Conservation (phyloP, 2,888 invertebrate genomes). For the Drosophila melanosoma region DNA sequence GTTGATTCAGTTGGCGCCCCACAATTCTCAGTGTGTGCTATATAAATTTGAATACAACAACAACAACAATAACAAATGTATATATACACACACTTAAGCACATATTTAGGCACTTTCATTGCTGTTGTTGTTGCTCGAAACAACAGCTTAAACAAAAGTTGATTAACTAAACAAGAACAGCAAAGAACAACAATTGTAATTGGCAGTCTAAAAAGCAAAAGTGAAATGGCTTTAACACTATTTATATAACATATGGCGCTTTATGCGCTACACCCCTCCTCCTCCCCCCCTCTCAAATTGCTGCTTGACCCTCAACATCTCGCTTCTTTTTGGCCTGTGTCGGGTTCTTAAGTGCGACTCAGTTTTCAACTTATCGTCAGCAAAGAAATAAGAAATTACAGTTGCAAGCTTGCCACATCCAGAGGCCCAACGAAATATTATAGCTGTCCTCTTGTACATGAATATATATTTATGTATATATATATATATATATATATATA, state of each 20-base stretch:
- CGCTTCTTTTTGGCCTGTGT: neutral
- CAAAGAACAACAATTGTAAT: neutral
- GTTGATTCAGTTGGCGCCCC: neutral
- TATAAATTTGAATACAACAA: neutral
- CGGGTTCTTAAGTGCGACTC: slow-evolving; percentile 25
- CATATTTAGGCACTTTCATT: neutral
- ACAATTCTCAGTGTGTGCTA: neutral
- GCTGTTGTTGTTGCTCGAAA: neutral
- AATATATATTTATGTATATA: neutral
- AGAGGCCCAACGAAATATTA: slow-evolving; percentile 19
- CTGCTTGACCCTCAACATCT: neutral
- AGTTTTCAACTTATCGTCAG: slow-evolving; percentile 46
- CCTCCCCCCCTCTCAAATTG: neutral
- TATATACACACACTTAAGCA: neutral
- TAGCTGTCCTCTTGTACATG: neutral
- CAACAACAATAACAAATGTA: neutral
- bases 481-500: neutral
- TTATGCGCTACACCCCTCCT: neutral
- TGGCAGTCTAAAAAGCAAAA: neutral
- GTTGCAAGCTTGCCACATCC: slow-evolving; percentile 21
- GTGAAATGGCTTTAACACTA: neutral
- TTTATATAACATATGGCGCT: neutral
- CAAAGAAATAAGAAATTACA: slow-evolving; percentile 24
- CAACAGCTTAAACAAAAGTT: neutral
- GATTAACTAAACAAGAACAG: neutral